phyloP scores from a whole-genome alignment of 2,888 invertebrate genomes.

The Ennomos fuscantarius region DNA sequence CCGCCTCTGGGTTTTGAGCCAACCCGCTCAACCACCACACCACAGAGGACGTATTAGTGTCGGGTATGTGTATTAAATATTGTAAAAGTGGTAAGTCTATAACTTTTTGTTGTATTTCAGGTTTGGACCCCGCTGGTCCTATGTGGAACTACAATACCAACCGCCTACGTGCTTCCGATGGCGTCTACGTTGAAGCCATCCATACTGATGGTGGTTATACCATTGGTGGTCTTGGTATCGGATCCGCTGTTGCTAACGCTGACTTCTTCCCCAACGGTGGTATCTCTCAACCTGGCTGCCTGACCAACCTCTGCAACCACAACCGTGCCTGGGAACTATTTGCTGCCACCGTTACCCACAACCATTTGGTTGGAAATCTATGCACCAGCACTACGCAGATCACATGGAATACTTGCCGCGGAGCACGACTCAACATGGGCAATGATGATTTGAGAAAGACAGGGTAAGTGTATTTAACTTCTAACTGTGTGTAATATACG shows the following conservation, averaged over 20 bases:
- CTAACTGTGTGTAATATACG: background rate
- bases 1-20: no score
- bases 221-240: conserved; percentile 14
- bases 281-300: conserved; percentile 20
- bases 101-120: conserved; percentile 37
- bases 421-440: conserved; percentile 5
- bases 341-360: conserved; percentile 48
- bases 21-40: no score
- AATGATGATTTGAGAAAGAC: background rate
- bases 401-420: conserved; percentile 22
- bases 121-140: conserved; percentile 59
- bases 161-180: conserved; percentile 21
- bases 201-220: conserved; percentile 23
- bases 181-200: conserved; percentile 30
- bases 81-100: no score
- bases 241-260: conserved; percentile 8
- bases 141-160: conserved; percentile 22
- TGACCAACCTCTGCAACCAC: conserved; percentile 49
- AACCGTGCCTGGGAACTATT: conserved; percentile 55
- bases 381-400: conserved; percentile 11
- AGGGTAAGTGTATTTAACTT: background rate
- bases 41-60: no score
- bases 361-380: conserved; percentile 23
- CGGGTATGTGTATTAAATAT: no score
- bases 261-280: conserved; percentile 34